Base-by-base conservation (phyloP, 2,113 vertebrate species). In the Paedocypris sp. region DNA sequence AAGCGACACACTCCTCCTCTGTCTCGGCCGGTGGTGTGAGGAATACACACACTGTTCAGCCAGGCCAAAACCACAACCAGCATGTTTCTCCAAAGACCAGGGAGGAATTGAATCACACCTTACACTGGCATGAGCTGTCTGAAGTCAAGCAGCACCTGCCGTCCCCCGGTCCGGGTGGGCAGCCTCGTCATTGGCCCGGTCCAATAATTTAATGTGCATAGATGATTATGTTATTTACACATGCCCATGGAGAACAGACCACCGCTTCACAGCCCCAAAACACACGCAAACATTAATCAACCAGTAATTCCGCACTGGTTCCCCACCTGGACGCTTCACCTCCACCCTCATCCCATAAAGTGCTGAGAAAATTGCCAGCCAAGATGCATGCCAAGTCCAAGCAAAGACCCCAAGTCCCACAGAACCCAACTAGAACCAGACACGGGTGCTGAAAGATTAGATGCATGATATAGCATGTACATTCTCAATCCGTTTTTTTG, bases 141-240 rank as follows among this genome's bases (percentile, higher is more conserved):
- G 65, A 73, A 56, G 69, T 50, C 51, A 66, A 72, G 45, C 70
- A 75, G 67, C 83, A 83, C 79, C 82, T 84, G 84, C 75, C 58
- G 73, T 74, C 69, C 70, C 62, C 63, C 70, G 66, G 70, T 66
- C 72, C 67, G 71, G 76, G 71, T 26, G 56, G 56, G 35, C 28
- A 3, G 23, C 36, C 72, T 33, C 29, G 28, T 57, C 45, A 57
- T 16, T 3, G 15, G 9, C 18, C 35, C 7, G 42, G 26, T 45
- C 46, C 68, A 65, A 68, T 73, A 66, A 80, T 75, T 77, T 70
- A 70, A 31, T 69, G 62, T 62, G 70, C 56, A 60, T 25, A 72
- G 72, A 74, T 67, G 66, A 80, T 80, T 63, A 74, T 41, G 60
- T 66, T 84, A 73, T 76, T 78, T 78, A 80, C 71, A 76, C 70